Evolutionary conservation across 2,888 invertebrate genomes (phyloP).

Genomic region (Uloborus plumipes): DNA sequence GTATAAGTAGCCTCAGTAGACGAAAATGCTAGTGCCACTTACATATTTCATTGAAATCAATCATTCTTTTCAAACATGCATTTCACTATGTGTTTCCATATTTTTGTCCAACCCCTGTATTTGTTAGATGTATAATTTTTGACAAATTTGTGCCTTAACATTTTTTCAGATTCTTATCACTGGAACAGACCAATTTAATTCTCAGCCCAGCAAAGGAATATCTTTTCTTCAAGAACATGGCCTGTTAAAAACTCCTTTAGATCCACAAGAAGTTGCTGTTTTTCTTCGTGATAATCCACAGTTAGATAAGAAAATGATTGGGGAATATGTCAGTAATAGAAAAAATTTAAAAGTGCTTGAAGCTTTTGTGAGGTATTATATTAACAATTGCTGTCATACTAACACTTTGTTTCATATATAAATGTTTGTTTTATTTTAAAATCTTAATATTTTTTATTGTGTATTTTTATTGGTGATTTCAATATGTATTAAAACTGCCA

Average conservation of each 20-base stretch:
- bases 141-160: background rate
- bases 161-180: conserved; percentile 80
- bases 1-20: no score
- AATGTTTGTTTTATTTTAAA: no score
- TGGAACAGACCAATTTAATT: conserved; percentile 96
- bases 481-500: no score
- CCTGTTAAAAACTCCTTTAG: conserved; percentile 81
- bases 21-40: no score
- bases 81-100: no score
- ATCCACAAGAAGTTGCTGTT: conserved; percentile 86
- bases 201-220: conserved; percentile 94
- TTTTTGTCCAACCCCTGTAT: no score
- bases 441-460: no score
- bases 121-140: background rate
- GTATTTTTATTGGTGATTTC: no score
- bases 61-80: no score
- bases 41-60: no score
- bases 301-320: conserved; percentile 97
- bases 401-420: no score
- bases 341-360: conserved; percentile 75
- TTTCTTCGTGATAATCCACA: conserved; percentile 96
- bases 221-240: conserved; percentile 93
- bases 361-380: conserved; percentile 74
- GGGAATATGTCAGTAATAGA: conserved; percentile 82
- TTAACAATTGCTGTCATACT: conserved; percentile 67